Conservation (phyloP, 2,888 invertebrate species). For the Acrocyrtus sp. region DNA sequence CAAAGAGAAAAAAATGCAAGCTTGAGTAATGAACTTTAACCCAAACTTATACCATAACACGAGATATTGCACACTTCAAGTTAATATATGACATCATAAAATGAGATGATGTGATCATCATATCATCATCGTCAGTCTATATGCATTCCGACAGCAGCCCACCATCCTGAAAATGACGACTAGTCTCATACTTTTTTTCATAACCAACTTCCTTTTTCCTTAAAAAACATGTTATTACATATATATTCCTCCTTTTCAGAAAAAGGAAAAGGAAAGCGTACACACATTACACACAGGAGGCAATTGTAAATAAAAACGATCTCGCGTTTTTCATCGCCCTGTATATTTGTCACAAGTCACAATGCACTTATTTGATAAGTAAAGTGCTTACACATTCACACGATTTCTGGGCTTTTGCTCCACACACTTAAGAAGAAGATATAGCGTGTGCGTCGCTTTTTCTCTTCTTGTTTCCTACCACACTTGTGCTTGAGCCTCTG, state of each 20-base stretch:
- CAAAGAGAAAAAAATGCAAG: neutral
- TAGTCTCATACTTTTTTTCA: neutral
- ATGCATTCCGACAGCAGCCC: neutral
- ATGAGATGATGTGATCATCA: constrained; percentile 2
- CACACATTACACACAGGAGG: too few relatives aligned
- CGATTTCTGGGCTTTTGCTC: neutral
- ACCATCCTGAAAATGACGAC: neutral
- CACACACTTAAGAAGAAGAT: too few relatives aligned
- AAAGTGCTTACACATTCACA: constrained; percentile 41
- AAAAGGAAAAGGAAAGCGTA: too few relatives aligned
- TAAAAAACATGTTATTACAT: neutral
- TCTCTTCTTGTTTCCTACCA: too few relatives aligned
- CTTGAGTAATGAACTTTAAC: constrained; percentile 20
- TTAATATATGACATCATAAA: constrained; percentile 27
- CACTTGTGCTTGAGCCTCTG: neutral
- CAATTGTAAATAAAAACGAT: neutral
- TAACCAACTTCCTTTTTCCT: neutral
- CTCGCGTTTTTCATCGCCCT: neutral
- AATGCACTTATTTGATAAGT: constrained; percentile 37
- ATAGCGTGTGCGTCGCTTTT: too few relatives aligned
- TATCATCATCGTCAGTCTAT: neutral
- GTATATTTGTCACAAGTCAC: neutral
- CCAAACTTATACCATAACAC: neutral
- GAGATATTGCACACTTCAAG: constrained; percentile 21
- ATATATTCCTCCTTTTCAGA: too few relatives aligned